Conservation (phyloP, 2,888 invertebrate genomes). For the Gryllus longicercus region DNA sequence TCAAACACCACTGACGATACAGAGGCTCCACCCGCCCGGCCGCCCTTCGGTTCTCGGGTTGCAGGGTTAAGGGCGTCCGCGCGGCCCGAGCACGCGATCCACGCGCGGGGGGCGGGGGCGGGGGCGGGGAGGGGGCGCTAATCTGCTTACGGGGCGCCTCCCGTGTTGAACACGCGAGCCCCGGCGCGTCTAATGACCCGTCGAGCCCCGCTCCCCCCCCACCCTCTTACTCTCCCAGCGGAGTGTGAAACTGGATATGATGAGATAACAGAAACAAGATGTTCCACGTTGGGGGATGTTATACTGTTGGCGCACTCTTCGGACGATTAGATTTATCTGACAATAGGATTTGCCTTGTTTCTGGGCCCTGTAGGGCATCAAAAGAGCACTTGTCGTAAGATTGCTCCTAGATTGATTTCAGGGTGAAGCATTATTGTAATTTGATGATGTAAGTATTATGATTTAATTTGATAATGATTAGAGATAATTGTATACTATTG, state of each 20-base stretch:
- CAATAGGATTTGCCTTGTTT: no score
- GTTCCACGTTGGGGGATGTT: neutral
- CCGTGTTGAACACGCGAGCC: neutral
- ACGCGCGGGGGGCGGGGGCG: neutral
- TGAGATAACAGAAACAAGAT: constrained; percentile 9
- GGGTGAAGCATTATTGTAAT: no score
- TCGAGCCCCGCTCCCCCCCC: neutral
- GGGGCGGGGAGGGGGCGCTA: neutral
- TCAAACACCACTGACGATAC: no score
- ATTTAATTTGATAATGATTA: no score
- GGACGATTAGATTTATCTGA: no score
- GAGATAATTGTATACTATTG: no score
- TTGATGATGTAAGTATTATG: no score
- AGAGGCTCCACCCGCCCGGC: no score
- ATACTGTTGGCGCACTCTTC: neutral
- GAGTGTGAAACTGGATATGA: neutral
- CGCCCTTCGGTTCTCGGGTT: neutral
- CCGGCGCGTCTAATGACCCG: neutral
- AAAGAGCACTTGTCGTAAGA: no score
- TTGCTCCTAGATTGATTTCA: no score
- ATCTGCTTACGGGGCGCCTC: neutral
- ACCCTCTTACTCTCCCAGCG: neutral
- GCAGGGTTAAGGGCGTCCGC: neutral
- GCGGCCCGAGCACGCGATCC: neutral
- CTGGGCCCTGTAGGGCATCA: no score